Evolutionary conservation across 2,797 vertebrate genomes (phyloP), one percentile per base, ranked within the genome.

Genomic region (Melanogrammus aeglefinus): DNA sequence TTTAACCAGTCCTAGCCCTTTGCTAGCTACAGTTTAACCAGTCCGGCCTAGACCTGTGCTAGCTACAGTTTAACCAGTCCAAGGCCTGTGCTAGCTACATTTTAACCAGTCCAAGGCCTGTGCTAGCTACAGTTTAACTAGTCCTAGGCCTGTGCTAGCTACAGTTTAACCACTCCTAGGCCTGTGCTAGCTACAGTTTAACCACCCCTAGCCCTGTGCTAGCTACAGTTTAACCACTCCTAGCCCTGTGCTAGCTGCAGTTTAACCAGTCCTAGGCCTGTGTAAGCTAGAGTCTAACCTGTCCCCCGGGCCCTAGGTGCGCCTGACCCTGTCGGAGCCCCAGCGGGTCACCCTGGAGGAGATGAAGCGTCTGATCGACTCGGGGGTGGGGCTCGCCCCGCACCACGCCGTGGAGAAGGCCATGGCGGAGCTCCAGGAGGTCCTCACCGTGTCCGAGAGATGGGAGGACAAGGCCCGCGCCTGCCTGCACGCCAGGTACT

Each of bases 371-470:
- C 89, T 99, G 80, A 99, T 99, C 73, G 98, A 99, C 89, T 98
- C 97, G 0, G 98, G 98, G 1, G 97, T 99, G 77, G 97, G 97
- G 18, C 92, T 99, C 88, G 97, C 98, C 6, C 98, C 98, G 0
- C 98, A 99, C 80, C 97, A 97, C 0, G 97, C 98, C 0, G 97
- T 99, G 80, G 98, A 99, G 91, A 99, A 99, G 84, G 98, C 98
- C 76, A 99, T 99, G 98, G 96, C 96, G 0, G 98, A 99, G 81
- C 94, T 99, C 24, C 98, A 99, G 84, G 98, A 99, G 88, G 94
- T 99, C 75, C 96, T 99, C 29, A 99, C 98, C 0, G 96, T 99
- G 38, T 99, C 98, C 0, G 98, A 99, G 91, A 94, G 97, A 83
- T 99, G 98, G 98, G 98, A 99, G 87, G 98, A 99, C 83, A 99